Percentiles rank a stretch among this genome's conserved stretches.
phyloP scores from a whole-genome alignment of 2,113 vertebrate genomes.

The Tachysurus fulvidraco region DNA sequence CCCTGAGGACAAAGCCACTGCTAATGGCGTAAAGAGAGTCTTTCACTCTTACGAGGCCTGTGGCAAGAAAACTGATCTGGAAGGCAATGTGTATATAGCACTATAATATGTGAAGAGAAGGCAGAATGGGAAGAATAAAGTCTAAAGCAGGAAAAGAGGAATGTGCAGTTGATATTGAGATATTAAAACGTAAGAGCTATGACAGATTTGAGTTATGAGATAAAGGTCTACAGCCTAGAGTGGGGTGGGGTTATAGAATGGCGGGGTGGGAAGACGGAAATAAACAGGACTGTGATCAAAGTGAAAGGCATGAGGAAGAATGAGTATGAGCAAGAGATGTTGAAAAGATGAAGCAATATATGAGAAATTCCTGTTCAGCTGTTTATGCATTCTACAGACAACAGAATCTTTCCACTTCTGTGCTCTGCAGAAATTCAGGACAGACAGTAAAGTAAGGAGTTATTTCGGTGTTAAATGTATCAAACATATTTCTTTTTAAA shows the following conservation, averaged over 20 bases:
- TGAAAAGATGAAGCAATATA: conserved; percentile 5
- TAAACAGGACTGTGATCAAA: neutral
- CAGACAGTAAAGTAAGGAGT: neutral
- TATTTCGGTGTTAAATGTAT: neutral
- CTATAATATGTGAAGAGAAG: neutral
- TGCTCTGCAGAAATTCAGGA: neutral
- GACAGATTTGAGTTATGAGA: conserved; percentile 2
- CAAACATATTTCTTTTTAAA: neutral
- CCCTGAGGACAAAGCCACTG: conserved; percentile 46
- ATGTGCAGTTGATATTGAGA: neutral
- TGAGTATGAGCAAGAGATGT: conserved; percentile 12
- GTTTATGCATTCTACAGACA: neutral
- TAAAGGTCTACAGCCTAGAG: neutral
- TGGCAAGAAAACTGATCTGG: conserved; percentile 37
- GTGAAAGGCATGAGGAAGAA: neutral
- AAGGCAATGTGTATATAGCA: neutral
- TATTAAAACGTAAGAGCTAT: neutral
- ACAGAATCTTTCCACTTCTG: neutral
- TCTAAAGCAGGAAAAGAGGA: neutral
- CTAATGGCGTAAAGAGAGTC: conserved; percentile 36
- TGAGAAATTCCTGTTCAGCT: neutral
- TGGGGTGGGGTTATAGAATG: neutral
- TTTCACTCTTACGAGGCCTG: conserved; percentile 24
- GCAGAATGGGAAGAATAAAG: neutral
- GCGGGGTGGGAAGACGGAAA: neutral